These are phyloP conservation scores for Eulemur albifrons DNA, from an alignment of 2,797 vertebrate species.

Conservation along the genomic window DNA sequence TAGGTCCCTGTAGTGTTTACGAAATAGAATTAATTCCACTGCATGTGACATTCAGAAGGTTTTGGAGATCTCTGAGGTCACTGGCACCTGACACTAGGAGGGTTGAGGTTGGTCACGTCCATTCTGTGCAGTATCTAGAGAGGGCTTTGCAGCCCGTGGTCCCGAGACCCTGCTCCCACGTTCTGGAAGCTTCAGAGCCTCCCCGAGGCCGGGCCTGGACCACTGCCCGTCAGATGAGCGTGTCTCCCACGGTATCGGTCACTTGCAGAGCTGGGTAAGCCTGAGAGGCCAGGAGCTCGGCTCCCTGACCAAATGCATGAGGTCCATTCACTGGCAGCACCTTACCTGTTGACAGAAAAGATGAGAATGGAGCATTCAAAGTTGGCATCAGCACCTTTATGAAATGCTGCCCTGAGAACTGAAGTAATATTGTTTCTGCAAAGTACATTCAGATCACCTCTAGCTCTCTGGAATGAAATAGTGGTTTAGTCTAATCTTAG, in stretches of 20 bases:
- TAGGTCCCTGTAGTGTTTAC: neutral
- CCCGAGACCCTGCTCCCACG: neutral
- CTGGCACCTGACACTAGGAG: neutral
- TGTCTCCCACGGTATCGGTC: neutral
- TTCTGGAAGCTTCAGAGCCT: neutral
- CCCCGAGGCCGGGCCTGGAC: neutral
- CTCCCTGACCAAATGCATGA: neutral
- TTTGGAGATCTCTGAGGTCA: neutral
- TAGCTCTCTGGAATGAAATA: neutral
- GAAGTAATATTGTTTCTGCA: neutral
- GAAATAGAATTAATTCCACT: neutral
- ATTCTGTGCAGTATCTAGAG: neutral
- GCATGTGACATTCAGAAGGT: neutral
- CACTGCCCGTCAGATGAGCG: neutral
- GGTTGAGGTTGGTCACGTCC: neutral
- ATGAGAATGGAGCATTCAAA: neutral
- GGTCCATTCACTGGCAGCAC: neutral
- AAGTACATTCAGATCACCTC: neutral
- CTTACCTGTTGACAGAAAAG: neutral
- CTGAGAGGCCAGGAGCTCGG: neutral
- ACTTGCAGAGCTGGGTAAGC: neutral
- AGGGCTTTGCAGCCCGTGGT: neutral
- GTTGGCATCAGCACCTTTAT: neutral
- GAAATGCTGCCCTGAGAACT: neutral
- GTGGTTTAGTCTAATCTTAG: neutral